Conservation (phyloP, 2,888 invertebrate genomes). For the Macropis europaea region DNA sequence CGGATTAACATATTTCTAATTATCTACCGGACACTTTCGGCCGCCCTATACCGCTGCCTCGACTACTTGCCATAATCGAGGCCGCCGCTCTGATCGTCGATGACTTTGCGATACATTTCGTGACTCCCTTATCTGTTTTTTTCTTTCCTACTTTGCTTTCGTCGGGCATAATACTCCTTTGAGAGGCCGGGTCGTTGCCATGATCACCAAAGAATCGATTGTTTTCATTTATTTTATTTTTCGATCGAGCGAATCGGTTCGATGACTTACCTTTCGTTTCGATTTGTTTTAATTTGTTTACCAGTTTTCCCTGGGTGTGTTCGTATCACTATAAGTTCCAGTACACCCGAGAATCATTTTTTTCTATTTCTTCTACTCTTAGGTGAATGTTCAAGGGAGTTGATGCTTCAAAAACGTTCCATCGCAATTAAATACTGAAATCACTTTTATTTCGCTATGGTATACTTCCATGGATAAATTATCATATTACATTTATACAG, state of each 20-base stretch:
- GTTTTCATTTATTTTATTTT: not conserved
- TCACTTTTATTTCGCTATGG: constrained; percentile 78
- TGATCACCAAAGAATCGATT: constrained; percentile 1
- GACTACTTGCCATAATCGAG: constrained; percentile 51
- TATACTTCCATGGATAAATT: constrained; percentile 77
- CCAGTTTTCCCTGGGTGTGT: too few species aligned
- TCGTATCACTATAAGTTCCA: too few species aligned
- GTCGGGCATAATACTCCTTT: constrained; percentile 24
- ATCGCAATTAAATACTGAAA: constrained; percentile 74
- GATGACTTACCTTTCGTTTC: not conserved
- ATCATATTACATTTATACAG: constrained; percentile 79
- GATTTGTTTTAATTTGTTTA: too few species aligned
- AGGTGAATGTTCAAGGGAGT: too few species aligned
- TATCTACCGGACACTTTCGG: constrained; percentile 67
- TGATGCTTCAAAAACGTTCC: too few species aligned
- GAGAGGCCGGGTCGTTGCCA: constrained; percentile 4
- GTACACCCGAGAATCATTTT: too few species aligned
- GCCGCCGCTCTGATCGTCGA: constrained; percentile 43
- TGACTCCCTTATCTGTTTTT: not conserved
- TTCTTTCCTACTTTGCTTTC: not conserved
- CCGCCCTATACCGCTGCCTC: constrained; percentile 49
- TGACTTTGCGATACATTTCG: constrained; percentile 62
- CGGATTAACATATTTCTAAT: constrained; percentile 78
- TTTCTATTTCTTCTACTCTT: too few species aligned
- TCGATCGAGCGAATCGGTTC: not conserved